phyloP scores from a whole-genome alignment of 2,113 vertebrate species.

The Malurus melanocephalus region DNA sequence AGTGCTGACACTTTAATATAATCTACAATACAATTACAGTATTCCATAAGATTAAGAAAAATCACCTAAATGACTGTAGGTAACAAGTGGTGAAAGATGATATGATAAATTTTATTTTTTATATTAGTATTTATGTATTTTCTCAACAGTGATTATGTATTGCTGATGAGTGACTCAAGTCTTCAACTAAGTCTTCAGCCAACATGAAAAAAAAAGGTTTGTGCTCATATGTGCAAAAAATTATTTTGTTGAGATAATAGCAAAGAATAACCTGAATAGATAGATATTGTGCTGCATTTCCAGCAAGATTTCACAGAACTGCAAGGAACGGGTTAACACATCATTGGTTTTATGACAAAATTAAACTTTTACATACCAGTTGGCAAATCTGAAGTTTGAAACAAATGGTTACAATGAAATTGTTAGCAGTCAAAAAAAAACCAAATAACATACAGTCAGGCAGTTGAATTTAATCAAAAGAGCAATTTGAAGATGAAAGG shows the following conservation, averaged over 20 bases:
- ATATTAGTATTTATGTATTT: neutral
- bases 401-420: neutral
- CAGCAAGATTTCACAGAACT: neutral
- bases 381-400: neutral
- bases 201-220: neutral
- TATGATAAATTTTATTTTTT: neutral
- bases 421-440: neutral
- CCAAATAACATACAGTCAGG: neutral
- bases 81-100: neutral
- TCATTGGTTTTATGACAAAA: neutral
- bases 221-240: neutral
- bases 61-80: neutral
- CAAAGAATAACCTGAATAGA: neutral
- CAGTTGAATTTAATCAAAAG: neutral
- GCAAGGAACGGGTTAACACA: neutral
- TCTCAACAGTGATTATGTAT: neutral
- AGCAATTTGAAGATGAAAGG: neutral
- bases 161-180: neutral
- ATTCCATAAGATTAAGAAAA: neutral
- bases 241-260: neutral
- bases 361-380: neutral
- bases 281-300: neutral
- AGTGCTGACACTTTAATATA: neutral
- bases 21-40: neutral
- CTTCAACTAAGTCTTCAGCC: neutral